phyloP scores from a whole-genome alignment of 2,888 invertebrate genomes.

The Lycaena phlaeas region DNA sequence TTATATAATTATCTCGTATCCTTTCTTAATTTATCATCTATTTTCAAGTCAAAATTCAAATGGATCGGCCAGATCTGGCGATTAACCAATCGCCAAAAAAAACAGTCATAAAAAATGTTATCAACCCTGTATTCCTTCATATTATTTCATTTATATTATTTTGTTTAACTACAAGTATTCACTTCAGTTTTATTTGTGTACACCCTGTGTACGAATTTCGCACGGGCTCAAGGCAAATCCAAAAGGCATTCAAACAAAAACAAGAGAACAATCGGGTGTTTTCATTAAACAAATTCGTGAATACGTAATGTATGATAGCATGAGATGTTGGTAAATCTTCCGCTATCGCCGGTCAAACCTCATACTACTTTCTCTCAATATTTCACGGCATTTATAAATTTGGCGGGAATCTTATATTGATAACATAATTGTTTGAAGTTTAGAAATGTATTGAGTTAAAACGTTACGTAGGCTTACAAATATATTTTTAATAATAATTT shows the following conservation, averaged over 20 bases:
- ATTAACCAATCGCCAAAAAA: too few species aligned
- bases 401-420: too few species aligned
- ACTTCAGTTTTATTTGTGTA: conserved; percentile 11
- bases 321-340: conserved; percentile 61
- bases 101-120: too few species aligned
- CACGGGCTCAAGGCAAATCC: conserved; percentile 47
- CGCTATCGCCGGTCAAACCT: conserved; percentile 22
- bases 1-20: too few species aligned
- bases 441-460: too few species aligned
- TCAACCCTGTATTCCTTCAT: too few species aligned
- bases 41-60: too few species aligned
- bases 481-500: too few species aligned
- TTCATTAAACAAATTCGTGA: conserved; percentile 64
- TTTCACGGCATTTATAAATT: not conserved
- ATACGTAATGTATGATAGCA: conserved; percentile 64
- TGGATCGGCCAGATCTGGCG: too few species aligned
- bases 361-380: conserved; percentile 14
- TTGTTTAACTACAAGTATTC: not conserved
- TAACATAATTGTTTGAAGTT: not conserved
- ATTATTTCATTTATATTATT: too few species aligned
- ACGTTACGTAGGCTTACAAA: too few species aligned
- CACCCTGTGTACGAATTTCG: conserved; percentile 45
- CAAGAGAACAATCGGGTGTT: conserved; percentile 48
- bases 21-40: too few species aligned
- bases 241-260: conserved; percentile 38